A percentile compares a stretch with the other conserved stretches of the same genome.
phyloP scores from a whole-genome alignment of 2,797 vertebrate genomes.

The Accipiter badius region DNA sequence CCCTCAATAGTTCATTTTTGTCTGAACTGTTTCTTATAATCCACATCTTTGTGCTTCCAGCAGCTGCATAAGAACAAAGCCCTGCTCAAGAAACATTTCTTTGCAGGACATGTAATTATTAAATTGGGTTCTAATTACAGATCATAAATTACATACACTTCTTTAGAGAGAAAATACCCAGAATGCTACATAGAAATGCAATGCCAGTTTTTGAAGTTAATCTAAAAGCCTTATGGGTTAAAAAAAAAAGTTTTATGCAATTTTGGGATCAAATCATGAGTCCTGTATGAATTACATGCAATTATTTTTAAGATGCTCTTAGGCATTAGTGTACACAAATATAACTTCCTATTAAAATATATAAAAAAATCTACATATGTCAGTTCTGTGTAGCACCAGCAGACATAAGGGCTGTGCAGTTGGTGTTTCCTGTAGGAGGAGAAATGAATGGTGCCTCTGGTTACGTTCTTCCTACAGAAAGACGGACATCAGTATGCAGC shows the following conservation, averaged over 20 bases:
- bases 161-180: background rate
- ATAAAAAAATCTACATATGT: background rate
- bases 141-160: constrained; percentile 41
- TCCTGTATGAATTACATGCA: background rate
- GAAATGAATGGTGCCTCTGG: background rate
- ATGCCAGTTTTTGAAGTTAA: background rate
- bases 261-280: background rate
- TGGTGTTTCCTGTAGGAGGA: background rate
- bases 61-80: constrained; percentile 58
- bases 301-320: background rate
- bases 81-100: constrained; percentile 35
- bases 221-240: background rate
- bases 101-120: constrained; percentile 53
- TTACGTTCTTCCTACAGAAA: background rate
- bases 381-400: background rate
- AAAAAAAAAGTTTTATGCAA: background rate
- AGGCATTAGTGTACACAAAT: background rate
- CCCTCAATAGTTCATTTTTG: background rate
- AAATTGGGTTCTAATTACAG: constrained; percentile 52
- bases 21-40: background rate
- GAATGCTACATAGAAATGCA: background rate
- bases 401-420: background rate
- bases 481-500: background rate
- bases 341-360: background rate
- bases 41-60: background rate